A percentile compares a stretch with the other conserved stretches of the same genome.
phyloP scores from a whole-genome alignment of 2,113 vertebrate species.

The Tor tambroides region DNA sequence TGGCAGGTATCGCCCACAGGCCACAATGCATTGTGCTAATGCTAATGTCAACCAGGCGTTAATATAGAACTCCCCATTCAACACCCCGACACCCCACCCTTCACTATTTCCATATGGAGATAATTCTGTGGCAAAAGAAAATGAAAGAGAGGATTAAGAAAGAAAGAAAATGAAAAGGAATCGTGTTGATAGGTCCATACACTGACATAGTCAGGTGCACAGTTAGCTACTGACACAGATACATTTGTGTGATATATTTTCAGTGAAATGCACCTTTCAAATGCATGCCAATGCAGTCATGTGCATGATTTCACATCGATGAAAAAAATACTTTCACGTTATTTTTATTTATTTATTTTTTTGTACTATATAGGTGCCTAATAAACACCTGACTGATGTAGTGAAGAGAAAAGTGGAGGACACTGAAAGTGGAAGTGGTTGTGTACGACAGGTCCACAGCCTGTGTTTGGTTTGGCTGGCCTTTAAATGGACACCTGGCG shows the following conservation, averaged over 20 bases:
- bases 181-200: conserved; percentile 23
- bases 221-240: conserved; percentile 17
- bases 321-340: neutral
- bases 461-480: conserved; percentile 96
- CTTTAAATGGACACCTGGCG: conserved; percentile 92
- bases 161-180: conserved; percentile 49
- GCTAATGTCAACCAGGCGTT: conserved; percentile 99
- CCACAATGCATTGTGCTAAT: conserved; percentile 99
- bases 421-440: neutral
- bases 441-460: conserved; percentile 79
- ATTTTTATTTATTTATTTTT: neutral
- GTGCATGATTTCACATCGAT: conserved; percentile 69
- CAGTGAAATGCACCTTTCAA: conserved; percentile 61
- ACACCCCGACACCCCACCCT: conserved; percentile 58
- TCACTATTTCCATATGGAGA: conserved; percentile 95
- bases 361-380: neutral
- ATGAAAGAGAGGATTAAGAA: conserved; percentile 56
- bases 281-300: conserved; percentile 60
- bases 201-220: conserved; percentile 38
- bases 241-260: conserved; percentile 23
- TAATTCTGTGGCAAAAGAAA: conserved; percentile 60
- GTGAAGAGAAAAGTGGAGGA: neutral
- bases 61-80: conserved; percentile 99
- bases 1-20: conserved; percentile 98
- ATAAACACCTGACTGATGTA: neutral